Evolutionary conservation across 2,113 vertebrate genomes (phyloP).

Genomic region (Stigmatopora nigra): DNA sequence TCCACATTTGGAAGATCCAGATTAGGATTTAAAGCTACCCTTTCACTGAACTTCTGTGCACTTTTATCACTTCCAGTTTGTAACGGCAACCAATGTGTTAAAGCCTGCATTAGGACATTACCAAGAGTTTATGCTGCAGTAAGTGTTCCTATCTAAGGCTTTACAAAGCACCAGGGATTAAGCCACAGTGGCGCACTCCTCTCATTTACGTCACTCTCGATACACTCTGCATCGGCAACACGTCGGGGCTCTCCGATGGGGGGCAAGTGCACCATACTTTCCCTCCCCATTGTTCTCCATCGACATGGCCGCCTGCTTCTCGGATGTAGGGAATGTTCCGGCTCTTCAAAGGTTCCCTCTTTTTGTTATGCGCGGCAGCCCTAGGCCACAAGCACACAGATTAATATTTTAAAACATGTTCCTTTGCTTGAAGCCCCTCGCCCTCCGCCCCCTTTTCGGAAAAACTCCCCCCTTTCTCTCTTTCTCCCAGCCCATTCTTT

Average conservation of each 20-base stretch:
- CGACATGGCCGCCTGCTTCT: constrained; percentile 63
- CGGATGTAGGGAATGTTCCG: constrained; percentile 54
- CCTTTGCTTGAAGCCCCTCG: constrained; percentile 46
- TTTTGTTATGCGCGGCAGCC: constrained; percentile 59
- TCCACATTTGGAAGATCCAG: no score
- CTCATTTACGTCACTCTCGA: constrained; percentile 61
- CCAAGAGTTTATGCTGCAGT: constrained; percentile 53
- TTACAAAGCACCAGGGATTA: constrained; percentile 63
- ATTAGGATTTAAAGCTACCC: no score
- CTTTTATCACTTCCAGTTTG: neutral
- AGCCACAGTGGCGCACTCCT: constrained; percentile 54
- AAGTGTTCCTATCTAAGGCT: constrained; percentile 61
- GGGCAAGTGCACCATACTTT: constrained; percentile 28
- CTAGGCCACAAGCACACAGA: constrained; percentile 68
- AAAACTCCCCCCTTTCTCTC: constrained; percentile 32
- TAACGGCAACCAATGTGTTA: neutral
- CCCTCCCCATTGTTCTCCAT: constrained; percentile 51
- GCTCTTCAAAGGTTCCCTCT: constrained; percentile 64
- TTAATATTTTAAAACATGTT: constrained; percentile 72
- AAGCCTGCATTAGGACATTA: constrained; percentile 47
- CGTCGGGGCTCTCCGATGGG: constrained; percentile 30
- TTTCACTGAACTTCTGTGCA: no score
- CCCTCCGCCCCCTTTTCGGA: neutral
- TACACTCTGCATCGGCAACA: constrained; percentile 47
- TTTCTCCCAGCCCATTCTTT: constrained; percentile 59